phyloP scores from a whole-genome alignment of 2,888 invertebrate species.

The Parascotia fuliginaria region DNA sequence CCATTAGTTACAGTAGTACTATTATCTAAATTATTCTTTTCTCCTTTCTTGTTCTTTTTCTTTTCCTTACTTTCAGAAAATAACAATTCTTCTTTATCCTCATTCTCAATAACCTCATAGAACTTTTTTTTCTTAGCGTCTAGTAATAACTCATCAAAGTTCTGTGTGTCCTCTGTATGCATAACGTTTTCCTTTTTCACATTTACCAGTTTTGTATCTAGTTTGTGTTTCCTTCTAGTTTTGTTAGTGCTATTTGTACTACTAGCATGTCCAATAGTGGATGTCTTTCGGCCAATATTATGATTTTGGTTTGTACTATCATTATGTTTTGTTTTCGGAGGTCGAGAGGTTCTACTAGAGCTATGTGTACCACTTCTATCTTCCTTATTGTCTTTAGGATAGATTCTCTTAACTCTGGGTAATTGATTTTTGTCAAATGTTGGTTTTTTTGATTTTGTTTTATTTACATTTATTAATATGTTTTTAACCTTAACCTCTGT shows the following conservation, averaged over 20 bases:
- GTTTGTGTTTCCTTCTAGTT: slow-evolving; percentile 26
- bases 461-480: slow-evolving; percentile 2
- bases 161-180: slow-evolving; percentile 43
- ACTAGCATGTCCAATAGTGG: no score
- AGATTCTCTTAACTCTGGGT: neutral
- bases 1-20: slow-evolving; percentile 16
- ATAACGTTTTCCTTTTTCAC: slow-evolving; percentile 28
- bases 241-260: slow-evolving; percentile 16
- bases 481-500: neutral
- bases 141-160: slow-evolving; percentile 59
- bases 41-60: slow-evolving; percentile 16
- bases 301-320: no score
- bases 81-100: slow-evolving; percentile 53
- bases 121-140: slow-evolving; percentile 66
- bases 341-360: no score
- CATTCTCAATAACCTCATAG: slow-evolving; percentile 53
- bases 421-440: neutral
- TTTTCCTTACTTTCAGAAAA: slow-evolving; percentile 46
- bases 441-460: slow-evolving; percentile 2
- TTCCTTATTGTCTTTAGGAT: no score
- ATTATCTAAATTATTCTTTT: slow-evolving; percentile 8
- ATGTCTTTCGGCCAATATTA: slow-evolving; percentile 7
- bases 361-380: no score
- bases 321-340: no score
- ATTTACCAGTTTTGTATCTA: slow-evolving; percentile 17